Base-by-base conservation (phyloP, 1,140 invertebrate species). In the Ptiloglossa arizonensis region DNA sequence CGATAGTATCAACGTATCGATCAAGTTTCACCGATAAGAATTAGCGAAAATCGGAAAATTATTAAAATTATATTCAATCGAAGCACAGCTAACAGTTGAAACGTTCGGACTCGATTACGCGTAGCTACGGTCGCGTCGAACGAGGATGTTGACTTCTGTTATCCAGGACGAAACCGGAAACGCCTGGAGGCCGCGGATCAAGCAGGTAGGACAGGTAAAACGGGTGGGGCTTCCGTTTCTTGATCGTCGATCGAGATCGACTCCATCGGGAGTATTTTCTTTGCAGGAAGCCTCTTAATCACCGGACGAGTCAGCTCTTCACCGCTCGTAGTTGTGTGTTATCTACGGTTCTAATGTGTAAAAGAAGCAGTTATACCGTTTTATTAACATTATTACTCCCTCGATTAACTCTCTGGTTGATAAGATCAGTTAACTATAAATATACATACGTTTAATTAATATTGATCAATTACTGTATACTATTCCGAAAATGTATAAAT, bases 141-240 rank as follows among this genome's bases (percentile, higher is more conserved):
- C 32, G 46, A 64, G 56, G 46, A 63, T 57, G 69, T 71, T 54
- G 76, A 72, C 54, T 48, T 50, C 24, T 57, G 5, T 75, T 59
- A 32, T 44, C 38, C 54, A 32, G 46, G 67, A 64, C 68, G 60
- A 80, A 83, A 83, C 70, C 82, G 81, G 82, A 84, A 83, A 83
- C 57, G 60, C 57, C 57, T 64, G 9, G 66, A 68, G 73, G 50
- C 22, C 19, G 54, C 59, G 22, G 32, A 48, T 32, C 32, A 41
- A 68, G 52, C 60, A 75, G 82, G 52, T 62, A 70, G 54, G 48
- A 83, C 81, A 80, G 70, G 81, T 84, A 83, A 71, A 83, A 84
- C 81, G 76, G 82, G 82, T 68, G 77, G 66, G 81, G 82, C 67
- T 84, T 84, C 81, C 82, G 82, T 67, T 59, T 73, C 60, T 62